These are phyloP conservation scores for Grallaria varia DNA, from an alignment of 2,113 vertebrate species.

Conservation along the genomic window DNA sequence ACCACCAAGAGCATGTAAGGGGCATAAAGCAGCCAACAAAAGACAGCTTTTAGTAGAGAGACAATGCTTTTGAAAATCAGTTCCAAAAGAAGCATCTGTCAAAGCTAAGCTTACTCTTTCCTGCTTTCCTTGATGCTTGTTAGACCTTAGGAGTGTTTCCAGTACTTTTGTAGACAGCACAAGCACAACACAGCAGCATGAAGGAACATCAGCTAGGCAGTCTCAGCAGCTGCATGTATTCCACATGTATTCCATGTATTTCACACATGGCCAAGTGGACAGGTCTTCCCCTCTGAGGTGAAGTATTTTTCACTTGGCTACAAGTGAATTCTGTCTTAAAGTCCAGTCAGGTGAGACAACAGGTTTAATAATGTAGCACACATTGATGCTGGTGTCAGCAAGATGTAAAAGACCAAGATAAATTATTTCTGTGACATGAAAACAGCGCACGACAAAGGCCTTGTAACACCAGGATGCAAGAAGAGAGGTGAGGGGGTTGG, in stretches of 20 bases:
- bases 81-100: neutral
- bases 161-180: neutral
- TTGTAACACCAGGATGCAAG: neutral
- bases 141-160: neutral
- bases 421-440: constrained; percentile 12
- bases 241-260: neutral
- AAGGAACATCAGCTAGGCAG: neutral
- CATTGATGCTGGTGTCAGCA: constrained; percentile 8
- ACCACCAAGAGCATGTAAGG: neutral
- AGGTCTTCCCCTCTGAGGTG: neutral
- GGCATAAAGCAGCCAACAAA: neutral
- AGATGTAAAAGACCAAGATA: neutral
- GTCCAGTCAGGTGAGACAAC: constrained; percentile 8
- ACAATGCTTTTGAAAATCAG: neutral
- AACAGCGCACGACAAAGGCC: neutral
- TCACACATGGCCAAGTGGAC: neutral
- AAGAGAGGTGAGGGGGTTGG: neutral
- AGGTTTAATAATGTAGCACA: constrained; percentile 20
- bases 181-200: neutral
- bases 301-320: constrained; percentile 9
- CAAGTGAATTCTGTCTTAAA: neutral
- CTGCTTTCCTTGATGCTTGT: neutral
- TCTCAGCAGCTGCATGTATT: neutral
- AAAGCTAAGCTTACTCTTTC: neutral
- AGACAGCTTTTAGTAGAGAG: neutral